Percentiles rank a stretch among this genome's conserved stretches.
Conservation (phyloP, 2,797 vertebrate species). For the Myotis planiceps region DNA sequence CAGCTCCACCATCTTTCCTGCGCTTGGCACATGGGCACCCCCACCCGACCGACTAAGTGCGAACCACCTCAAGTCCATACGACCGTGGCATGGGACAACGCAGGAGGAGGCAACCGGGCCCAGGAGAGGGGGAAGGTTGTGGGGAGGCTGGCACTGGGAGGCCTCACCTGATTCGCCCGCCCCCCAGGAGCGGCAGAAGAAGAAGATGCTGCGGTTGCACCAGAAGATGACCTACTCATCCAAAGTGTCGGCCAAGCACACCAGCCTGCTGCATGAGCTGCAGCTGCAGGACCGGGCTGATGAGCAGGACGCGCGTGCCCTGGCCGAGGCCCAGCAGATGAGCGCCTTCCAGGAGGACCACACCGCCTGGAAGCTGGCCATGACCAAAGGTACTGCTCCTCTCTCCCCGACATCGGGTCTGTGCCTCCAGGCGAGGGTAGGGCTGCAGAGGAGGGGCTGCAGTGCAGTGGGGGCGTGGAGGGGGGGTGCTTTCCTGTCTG, state of each 20-base stretch:
- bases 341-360: constrained; percentile 23
- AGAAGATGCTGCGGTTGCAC: constrained; percentile 87
- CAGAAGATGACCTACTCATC: constrained; percentile 88
- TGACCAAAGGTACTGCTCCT: constrained; percentile 87
- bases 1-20: neutral
- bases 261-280: constrained; percentile 46
- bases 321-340: constrained; percentile 55
- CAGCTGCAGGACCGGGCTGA: neutral
- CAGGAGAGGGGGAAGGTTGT: no score
- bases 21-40: accelerated
- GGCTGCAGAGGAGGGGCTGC: neutral
- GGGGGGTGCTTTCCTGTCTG: neutral
- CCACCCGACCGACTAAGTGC: neutral
- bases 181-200: constrained; percentile 89
- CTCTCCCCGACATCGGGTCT: neutral
- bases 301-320: neutral
- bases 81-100: neutral
- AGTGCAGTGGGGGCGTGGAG: neutral
- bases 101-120: no score
- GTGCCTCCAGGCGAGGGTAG: accelerated
- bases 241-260: constrained; percentile 11
- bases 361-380: constrained; percentile 82
- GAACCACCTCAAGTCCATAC: no score
- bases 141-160: accelerated
- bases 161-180: neutral